Percentiles rank a stretch among this genome's conserved stretches.
phyloP scores from a whole-genome alignment of 2,797 vertebrate species.

The Chaenodraco wilsoni region DNA sequence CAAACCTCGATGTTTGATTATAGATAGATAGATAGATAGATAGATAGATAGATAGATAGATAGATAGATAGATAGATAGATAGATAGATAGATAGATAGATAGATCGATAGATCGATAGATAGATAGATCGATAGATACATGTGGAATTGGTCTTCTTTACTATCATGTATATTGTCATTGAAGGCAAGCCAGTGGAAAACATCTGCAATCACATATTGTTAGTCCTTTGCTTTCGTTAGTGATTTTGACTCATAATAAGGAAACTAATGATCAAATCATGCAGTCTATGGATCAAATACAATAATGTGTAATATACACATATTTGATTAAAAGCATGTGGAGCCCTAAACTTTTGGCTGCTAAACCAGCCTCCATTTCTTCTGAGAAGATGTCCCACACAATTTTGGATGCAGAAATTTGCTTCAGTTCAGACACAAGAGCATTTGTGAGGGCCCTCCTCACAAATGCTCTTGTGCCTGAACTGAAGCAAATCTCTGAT shows the following conservation, averaged over 20 bases:
- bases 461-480: too few relatives aligned
- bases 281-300: too few relatives aligned
- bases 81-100: too few relatives aligned
- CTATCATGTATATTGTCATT: neutral
- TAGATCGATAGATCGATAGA: too few relatives aligned
- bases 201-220: neutral
- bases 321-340: neutral
- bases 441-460: neutral
- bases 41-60: neutral
- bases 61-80: too few relatives aligned
- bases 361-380: neutral
- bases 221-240: neutral
- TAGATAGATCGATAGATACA: neutral
- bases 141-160: neutral
- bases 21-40: neutral
- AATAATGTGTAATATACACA: neutral
- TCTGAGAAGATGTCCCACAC: neutral
- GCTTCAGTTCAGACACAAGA: neutral
- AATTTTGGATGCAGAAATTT: neutral
- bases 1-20: slow-evolving; percentile 5
- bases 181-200: neutral
- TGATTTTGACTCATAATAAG: neutral
- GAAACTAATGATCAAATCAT: neutral
- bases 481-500: neutral
- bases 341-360: neutral